phyloP scores from a whole-genome alignment of 2,113 vertebrate species.

The Chamaetylas fuelleborni region DNA sequence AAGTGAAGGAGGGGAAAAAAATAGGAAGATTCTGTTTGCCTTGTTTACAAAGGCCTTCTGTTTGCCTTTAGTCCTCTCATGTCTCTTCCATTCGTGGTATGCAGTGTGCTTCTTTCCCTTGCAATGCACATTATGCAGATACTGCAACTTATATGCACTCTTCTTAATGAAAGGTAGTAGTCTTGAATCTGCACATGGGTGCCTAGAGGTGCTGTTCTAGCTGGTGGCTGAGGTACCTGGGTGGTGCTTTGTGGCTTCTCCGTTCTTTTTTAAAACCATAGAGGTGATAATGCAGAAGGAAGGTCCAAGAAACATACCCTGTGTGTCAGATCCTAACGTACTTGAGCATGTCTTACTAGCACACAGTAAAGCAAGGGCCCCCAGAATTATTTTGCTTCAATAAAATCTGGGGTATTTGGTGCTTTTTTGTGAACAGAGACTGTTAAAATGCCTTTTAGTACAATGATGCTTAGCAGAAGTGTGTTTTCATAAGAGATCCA shows the following conservation, averaged over 20 bases:
- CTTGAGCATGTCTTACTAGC: not conserved
- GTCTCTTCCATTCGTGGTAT: not conserved
- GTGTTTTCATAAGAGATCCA: not conserved
- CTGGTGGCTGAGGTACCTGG: not conserved
- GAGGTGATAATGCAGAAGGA: not conserved
- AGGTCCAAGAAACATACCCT: not conserved
- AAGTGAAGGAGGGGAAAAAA: not conserved
- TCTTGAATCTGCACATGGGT: fast-evolving
- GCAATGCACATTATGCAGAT: not conserved
- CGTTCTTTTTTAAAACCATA: not conserved
- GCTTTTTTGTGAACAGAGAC: not conserved
- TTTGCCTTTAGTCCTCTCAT: not conserved
- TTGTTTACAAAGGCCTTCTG: not conserved
- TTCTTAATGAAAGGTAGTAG: not conserved
- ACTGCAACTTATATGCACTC: fast-evolving
- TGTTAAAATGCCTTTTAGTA: not conserved
- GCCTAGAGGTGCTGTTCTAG: not conserved
- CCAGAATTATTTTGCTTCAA: not conserved
- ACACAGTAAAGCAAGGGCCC: not conserved
- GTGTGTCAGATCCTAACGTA: not conserved
- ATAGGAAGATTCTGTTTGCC: not conserved
- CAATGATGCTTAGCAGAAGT: not conserved
- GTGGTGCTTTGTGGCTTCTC: not conserved
- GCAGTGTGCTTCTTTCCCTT: not conserved
- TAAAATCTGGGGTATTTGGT: not conserved